Conservation (phyloP, 2,113 vertebrate species). For the Clarias macrocephalus region DNA sequence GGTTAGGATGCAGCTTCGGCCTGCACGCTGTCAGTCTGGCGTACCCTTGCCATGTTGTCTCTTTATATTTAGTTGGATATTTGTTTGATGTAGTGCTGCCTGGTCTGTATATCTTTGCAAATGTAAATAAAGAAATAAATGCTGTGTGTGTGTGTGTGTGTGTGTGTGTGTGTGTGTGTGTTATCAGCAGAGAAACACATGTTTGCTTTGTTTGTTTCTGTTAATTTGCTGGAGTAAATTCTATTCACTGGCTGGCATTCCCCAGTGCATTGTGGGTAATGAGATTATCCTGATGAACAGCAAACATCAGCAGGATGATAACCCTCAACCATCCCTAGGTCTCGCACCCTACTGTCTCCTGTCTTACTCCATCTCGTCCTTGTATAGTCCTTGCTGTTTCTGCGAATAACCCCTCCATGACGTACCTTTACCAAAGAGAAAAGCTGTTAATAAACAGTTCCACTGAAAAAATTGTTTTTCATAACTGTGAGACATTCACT, state of each 20-base stretch:
- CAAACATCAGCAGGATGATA: slow-evolving; percentile 73
- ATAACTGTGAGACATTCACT: too few relatives aligned
- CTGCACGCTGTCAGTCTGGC: too few relatives aligned
- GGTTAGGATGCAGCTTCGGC: too few relatives aligned
- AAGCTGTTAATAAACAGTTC: neutral
- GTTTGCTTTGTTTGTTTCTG: slow-evolving; percentile 69
- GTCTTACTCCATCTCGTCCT: too few relatives aligned
- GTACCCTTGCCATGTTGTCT: too few relatives aligned
- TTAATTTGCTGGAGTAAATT: slow-evolving; percentile 71
- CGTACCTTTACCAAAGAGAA: neutral
- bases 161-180: slow-evolving; percentile 46
- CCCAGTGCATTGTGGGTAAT: slow-evolving; percentile 56
- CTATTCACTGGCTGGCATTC: slow-evolving; percentile 68
- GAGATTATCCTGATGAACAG: slow-evolving; percentile 72
- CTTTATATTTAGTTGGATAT: too few relatives aligned
- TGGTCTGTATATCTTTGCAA: too few relatives aligned
- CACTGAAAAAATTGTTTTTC: neutral
- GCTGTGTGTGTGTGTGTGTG: neutral
- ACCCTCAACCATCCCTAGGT: neutral
- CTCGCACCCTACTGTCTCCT: neutral
- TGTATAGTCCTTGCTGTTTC: neutral
- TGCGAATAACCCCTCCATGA: neutral
- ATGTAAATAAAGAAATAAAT: too few relatives aligned
- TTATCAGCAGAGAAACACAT: slow-evolving; percentile 63
- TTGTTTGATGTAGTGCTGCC: too few relatives aligned